Percentiles rank a stretch among this genome's conserved stretches.
Conservation (phyloP, 2,797 vertebrate species). For the Phyllotis vaccarum region DNA sequence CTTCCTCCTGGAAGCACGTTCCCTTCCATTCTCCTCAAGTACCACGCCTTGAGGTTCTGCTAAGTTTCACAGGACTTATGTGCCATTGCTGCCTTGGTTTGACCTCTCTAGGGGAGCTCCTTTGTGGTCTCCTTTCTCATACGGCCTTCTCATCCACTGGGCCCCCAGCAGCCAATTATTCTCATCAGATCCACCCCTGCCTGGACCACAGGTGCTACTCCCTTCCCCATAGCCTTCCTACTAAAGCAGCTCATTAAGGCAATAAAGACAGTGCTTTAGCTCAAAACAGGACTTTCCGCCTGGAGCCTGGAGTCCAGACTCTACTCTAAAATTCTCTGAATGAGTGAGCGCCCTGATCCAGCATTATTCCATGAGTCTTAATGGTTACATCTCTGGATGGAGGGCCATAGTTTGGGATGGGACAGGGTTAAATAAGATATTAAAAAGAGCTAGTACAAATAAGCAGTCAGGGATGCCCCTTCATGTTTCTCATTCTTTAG, state of each 20-base stretch:
- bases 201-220: fast-evolving
- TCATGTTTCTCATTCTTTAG: neutral
- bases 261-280: neutral
- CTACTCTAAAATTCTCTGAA: neutral
- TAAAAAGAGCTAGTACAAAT: neutral
- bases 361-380: neutral
- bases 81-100: neutral
- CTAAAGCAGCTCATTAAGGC: neutral
- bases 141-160: neutral
- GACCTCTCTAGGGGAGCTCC: neutral
- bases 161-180: neutral
- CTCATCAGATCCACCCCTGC: neutral
- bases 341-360: neutral
- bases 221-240: fast-evolving
- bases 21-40: neutral
- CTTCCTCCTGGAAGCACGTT: neutral
- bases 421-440: neutral
- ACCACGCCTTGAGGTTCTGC: neutral
- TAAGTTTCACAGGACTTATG: neutral
- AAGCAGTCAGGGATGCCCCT: neutral
- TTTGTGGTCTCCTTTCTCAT: neutral
- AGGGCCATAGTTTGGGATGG: neutral
- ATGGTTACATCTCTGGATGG: neutral
- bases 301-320: neutral
- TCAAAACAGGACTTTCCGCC: neutral